Percentiles rank a stretch among this genome's conserved stretches.
Evolutionary conservation across 2,113 vertebrate species (phyloP).

Genomic region (Helogale parvula): DNA sequence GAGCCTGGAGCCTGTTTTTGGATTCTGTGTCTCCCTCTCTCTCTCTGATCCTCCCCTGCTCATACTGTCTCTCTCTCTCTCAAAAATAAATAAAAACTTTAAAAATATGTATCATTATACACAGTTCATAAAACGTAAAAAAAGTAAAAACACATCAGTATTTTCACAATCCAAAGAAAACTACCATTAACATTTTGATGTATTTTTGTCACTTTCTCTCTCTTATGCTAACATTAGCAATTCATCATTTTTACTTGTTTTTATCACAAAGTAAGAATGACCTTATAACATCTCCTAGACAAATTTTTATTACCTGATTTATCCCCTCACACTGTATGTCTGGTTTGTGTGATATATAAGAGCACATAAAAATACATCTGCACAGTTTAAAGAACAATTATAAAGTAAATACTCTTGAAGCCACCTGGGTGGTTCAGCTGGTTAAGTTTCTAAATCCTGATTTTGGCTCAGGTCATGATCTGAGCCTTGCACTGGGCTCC

Average conservation of each 20-base stretch:
- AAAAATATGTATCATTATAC: not conserved
- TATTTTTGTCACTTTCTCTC: not conserved
- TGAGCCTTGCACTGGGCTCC: too few species aligned
- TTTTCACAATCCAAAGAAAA: not conserved
- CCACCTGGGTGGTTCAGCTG: too few species aligned
- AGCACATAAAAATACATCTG: not conserved
- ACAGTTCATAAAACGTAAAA: not conserved
- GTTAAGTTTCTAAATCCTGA: too few species aligned
- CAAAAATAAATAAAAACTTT: too few species aligned
- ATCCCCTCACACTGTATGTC: not conserved
- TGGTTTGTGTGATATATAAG: not conserved
- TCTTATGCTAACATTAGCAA: not conserved
- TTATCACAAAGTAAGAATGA: not conserved
- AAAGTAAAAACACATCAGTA: not conserved
- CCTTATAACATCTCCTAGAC: not conserved
- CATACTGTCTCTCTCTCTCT: too few species aligned
- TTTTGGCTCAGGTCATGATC: too few species aligned
- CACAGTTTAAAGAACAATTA: not conserved
- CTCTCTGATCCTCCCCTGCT: too few species aligned
- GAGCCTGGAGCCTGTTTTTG: too few species aligned
- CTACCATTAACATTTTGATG: not conserved
- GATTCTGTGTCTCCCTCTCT: too few species aligned
- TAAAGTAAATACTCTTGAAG: not conserved
- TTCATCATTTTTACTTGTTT: not conserved
- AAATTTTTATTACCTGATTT: not conserved